A percentile compares a stretch with the other conserved stretches of the same genome.
phyloP scores from a whole-genome alignment of 2,888 invertebrate species.

The Eristalis arbustorum region DNA sequence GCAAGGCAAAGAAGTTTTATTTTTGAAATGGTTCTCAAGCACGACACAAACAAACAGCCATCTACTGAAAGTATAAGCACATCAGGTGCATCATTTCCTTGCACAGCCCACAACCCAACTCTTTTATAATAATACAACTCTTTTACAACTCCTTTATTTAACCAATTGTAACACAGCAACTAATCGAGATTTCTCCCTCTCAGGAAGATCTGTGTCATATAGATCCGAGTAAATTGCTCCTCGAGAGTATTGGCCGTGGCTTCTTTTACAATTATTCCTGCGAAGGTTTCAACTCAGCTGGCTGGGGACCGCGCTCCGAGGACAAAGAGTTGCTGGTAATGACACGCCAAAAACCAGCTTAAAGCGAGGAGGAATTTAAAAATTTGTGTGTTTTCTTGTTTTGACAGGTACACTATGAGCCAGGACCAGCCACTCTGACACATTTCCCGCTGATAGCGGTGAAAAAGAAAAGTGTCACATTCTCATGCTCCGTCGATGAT shows the following conservation, averaged over 20 bases:
- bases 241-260: conserved; percentile 91
- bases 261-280: conserved; percentile 98
- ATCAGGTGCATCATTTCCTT: no score
- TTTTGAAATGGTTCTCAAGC: no score
- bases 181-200: conserved; percentile 24
- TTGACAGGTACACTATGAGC: conserved; percentile 83
- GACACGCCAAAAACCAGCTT: neutral
- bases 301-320: conserved; percentile 91
- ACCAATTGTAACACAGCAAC: neutral
- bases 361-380: neutral
- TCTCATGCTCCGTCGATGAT: conserved; percentile 91
- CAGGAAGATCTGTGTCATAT: conserved; percentile 88
- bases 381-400: neutral
- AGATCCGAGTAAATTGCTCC: conserved; percentile 91
- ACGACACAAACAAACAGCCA: no score
- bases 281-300: conserved; percentile 92
- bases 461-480: conserved; percentile 90
- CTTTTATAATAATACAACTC: neutral
- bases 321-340: conserved; percentile 88
- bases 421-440: conserved; percentile 89
- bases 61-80: no score
- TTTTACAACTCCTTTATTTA: neutral
- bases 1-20: no score
- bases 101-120: no score
- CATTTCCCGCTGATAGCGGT: conserved; percentile 89